phyloP scores from a whole-genome alignment of 1,140 invertebrate species.

The Venustaconcha ellipsiformis region DNA sequence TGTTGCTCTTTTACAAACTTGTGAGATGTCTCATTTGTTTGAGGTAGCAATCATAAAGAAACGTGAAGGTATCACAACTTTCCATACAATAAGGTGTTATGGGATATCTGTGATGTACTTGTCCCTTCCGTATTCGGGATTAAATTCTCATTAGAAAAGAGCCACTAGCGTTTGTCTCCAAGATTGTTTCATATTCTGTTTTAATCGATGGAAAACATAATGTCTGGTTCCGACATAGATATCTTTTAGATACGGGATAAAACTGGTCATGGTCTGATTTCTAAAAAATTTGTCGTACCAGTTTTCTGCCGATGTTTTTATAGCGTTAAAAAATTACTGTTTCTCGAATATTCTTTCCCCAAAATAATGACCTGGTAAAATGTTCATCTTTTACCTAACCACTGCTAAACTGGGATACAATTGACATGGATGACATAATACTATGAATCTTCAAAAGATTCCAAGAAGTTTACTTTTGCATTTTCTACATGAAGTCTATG shows the following conservation, averaged over 20 bases:
- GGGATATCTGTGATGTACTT: constrained; percentile 5
- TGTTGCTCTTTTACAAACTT: constrained; percentile 2
- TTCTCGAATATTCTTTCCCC: constrained; percentile 26
- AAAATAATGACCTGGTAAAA: constrained; percentile 18
- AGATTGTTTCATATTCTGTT: constrained; percentile 11
- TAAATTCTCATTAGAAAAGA: constrained; percentile 32
- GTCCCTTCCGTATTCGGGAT: constrained; percentile 24
- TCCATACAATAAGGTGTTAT: not conserved
- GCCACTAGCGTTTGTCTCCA: constrained; percentile 17
- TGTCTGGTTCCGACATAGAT: constrained; percentile 14
- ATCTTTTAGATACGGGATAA: constrained; percentile 21
- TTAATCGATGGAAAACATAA: constrained; percentile 20
- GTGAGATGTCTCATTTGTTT: not conserved
- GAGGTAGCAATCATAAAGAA: too few relatives aligned
- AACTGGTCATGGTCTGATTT: constrained; percentile 36
- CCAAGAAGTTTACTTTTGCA: constrained; percentile 14
- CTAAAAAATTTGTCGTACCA: constrained; percentile 24
- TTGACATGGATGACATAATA: not conserved
- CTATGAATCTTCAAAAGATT: constrained; percentile 5
- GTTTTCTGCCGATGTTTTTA: not conserved
- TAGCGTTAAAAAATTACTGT: constrained; percentile 36
- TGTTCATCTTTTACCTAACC: constrained; percentile 3
- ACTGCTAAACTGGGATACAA: constrained; percentile 30
- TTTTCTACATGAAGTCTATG: constrained; percentile 35
- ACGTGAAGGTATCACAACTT: not conserved